A percentile compares a stretch with the other conserved stretches of the same genome.
These are phyloP conservation scores for Pluvialis apricaria DNA, from an alignment of 2,113 vertebrate genomes.

Conservation along the genomic window DNA sequence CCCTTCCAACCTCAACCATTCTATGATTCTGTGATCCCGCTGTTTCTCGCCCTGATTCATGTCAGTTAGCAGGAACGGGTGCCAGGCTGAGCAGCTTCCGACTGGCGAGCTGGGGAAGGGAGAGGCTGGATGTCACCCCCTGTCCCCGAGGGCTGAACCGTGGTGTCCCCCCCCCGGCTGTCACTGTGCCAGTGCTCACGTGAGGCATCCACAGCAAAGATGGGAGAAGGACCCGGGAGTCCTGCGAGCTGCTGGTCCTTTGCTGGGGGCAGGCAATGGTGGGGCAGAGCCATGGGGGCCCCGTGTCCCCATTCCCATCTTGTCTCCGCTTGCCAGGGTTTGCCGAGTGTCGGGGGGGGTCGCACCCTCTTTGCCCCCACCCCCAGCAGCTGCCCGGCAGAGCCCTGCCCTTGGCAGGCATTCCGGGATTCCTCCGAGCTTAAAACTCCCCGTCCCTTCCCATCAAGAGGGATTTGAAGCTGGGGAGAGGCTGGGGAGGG, in stretches of 20 bases:
- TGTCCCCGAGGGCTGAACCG: neutral
- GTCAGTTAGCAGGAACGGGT: neutral
- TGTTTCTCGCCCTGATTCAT: neutral
- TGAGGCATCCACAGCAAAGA: neutral
- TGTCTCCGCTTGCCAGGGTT: rapidly evolving
- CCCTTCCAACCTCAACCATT: no score
- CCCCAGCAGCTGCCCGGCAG: neutral
- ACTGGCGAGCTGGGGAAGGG: rapidly evolving
- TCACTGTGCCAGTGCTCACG: rapidly evolving
- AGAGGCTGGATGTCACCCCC: neutral
- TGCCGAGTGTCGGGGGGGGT: rapidly evolving
- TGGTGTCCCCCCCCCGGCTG: rapidly evolving
- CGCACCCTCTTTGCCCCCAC: neutral
- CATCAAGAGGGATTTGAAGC: slow-evolving; percentile 67
- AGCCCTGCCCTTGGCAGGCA: neutral
- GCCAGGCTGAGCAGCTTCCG: neutral
- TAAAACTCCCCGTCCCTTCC: slow-evolving; percentile 2
- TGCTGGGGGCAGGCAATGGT: rapidly evolving
- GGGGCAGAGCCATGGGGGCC: neutral
- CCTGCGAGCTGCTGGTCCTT: neutral
- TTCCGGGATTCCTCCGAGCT: slow-evolving; percentile 45
- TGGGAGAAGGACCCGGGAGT: neutral
- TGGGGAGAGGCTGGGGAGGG: neutral
- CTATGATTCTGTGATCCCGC: no score
- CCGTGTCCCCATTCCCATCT: neutral